These are phyloP conservation scores for Parazoanthus darwini DNA, from an alignment of 92 coral and sea anemone species.

Conservation along the genomic window DNA sequence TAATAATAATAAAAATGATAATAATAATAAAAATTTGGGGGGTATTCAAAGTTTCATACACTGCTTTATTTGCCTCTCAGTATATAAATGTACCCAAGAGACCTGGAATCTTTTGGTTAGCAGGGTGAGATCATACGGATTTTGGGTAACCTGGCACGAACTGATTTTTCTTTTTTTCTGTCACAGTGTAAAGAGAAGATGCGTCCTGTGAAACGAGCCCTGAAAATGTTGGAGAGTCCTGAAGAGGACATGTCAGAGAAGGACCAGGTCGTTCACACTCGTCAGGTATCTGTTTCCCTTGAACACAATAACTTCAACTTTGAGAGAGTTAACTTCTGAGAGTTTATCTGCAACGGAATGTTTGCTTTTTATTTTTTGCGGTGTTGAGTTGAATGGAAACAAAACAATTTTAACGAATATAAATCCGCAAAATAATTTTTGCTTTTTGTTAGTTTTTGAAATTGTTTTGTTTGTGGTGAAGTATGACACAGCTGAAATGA, in stretches of 20 bases:
- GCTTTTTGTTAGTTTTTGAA: not conserved
- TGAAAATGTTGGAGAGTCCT: conserved; percentile 96
- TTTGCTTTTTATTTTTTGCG: no score
- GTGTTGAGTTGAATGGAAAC: not conserved
- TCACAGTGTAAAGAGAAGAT: conserved; percentile 93
- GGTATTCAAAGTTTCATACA: no score
- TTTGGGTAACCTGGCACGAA: no score
- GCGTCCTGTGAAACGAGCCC: conserved; percentile 95
- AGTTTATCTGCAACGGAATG: no score
- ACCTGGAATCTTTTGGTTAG: no score
- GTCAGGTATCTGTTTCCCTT: conserved; percentile 66
- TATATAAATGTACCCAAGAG: not conserved
- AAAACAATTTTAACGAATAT: not conserved
- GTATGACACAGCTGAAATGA: not conserved
- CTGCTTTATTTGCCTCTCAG: no score
- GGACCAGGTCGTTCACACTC: conserved; percentile 92
- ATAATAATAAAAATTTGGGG: no score
- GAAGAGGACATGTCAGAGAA: conserved; percentile 71
- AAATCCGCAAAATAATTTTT: not conserved
- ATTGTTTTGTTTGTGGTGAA: not conserved
- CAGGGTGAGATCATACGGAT: no score
- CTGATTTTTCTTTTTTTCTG: not conserved
- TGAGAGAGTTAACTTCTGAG: no score
- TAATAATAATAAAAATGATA: no score
- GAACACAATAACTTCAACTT: not conserved